phyloP scores from a whole-genome alignment of 2,888 invertebrate species.

The Brachynemurus nebulosus region DNA sequence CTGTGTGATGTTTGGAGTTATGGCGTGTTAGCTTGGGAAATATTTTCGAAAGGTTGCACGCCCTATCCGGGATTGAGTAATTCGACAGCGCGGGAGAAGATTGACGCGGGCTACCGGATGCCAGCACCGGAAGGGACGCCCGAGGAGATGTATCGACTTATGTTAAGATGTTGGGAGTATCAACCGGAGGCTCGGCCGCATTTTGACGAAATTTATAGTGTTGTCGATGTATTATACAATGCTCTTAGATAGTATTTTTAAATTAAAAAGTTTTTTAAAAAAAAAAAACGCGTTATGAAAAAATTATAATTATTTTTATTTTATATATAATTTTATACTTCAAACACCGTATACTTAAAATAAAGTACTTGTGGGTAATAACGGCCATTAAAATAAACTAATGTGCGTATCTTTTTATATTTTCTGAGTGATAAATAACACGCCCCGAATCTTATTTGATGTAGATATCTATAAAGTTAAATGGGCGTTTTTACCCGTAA shows the following conservation, averaged over 20 bases:
- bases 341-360: neutral
- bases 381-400: no score
- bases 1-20: conserved; percentile 96
- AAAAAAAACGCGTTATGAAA: neutral
- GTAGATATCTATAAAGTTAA: no score
- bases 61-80: conserved; percentile 92
- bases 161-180: conserved; percentile 90
- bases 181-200: conserved; percentile 83
- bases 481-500: no score
- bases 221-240: conserved; percentile 45
- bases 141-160: conserved; percentile 77
- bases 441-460: no score
- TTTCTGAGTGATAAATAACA: no score
- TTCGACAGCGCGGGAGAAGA: conserved; percentile 83
- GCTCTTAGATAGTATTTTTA: conserved; percentile 9
- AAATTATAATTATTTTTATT: neutral
- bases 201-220: conserved; percentile 74
- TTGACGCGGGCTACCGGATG: conserved; percentile 88
- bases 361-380: no score
- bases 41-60: conserved; percentile 85
- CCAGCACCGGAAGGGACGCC: conserved; percentile 81
- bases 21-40: conserved; percentile 92
- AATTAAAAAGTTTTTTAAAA: neutral
- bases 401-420: no score
- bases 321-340: neutral